Conservation (phyloP, 2,888 invertebrate genomes). For the Drosophila engyochracea region DNA sequence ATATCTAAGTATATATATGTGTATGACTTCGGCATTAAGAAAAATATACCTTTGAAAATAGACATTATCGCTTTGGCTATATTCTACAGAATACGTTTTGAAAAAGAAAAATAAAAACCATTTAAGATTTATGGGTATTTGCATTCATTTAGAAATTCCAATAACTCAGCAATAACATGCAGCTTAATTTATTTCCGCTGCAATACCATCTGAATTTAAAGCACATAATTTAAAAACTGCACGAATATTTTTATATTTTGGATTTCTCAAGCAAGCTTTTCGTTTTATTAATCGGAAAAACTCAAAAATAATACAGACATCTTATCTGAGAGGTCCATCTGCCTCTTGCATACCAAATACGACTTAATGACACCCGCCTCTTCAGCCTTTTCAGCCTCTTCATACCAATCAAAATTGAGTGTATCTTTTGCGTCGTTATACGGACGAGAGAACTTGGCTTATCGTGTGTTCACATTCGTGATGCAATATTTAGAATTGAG, state of each 20-base stretch:
- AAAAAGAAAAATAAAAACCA: no score
- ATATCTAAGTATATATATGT: background rate
- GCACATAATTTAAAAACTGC: background rate
- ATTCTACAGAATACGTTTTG: background rate
- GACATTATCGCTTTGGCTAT: background rate
- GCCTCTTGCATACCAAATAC: background rate
- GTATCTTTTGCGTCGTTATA: background rate
- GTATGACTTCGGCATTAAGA: background rate
- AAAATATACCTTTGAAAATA: background rate
- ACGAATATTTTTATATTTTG: background rate
- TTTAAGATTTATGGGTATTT: background rate
- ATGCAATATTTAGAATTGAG: conserved; percentile 71
- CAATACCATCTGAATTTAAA: background rate
- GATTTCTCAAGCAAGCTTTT: background rate
- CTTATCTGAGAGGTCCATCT: background rate
- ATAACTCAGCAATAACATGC: no score
- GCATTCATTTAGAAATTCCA: background rate
- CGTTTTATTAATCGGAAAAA: background rate
- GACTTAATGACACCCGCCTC: background rate
- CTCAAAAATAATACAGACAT: background rate
- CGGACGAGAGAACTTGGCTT: background rate
- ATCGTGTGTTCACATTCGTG: conserved; percentile 44
- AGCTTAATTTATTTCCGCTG: background rate
- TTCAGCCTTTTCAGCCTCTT: background rate
- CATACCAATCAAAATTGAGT: background rate